Conservation (phyloP, 2,113 vertebrate genomes). For the Tautogolabrus adspersus region DNA sequence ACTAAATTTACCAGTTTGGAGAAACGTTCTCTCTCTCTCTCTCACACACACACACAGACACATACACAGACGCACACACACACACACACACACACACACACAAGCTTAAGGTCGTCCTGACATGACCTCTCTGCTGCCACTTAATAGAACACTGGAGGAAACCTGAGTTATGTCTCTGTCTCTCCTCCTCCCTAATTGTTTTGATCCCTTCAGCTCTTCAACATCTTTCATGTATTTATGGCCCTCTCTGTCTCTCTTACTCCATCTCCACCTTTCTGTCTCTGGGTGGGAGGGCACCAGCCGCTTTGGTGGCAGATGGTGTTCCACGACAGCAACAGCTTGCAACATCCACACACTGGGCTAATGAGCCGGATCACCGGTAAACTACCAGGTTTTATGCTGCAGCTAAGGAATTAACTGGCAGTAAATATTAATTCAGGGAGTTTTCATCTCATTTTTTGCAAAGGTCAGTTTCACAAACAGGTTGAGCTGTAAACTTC, state of each 20-base stretch:
- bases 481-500: constrained; percentile 38
- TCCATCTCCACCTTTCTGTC: constrained; percentile 39
- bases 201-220: constrained; percentile 11
- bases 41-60: no score
- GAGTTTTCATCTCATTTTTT: constrained; percentile 43
- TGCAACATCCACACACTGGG: constrained; percentile 59
- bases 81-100: no score
- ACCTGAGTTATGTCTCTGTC: constrained; percentile 33
- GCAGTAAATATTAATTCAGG: constrained; percentile 58
- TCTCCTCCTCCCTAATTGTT: constrained; percentile 25
- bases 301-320: constrained; percentile 73
- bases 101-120: constrained; percentile 35
- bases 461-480: constrained; percentile 44
- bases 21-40: no score
- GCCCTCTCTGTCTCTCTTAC: not conserved
- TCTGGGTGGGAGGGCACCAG: constrained; percentile 60
- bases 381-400: constrained; percentile 42
- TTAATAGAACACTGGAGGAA: constrained; percentile 67
- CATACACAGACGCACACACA: no score
- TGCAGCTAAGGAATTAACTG: constrained; percentile 51
- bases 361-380: constrained; percentile 66
- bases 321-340: constrained; percentile 73
- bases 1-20: constrained; percentile 16
- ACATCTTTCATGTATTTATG: not conserved
- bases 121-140: constrained; percentile 37